Evolutionary conservation across 1,140 invertebrate species (phyloP), one percentile per base, ranked within the genome.

Genomic region (Sitobion miscanthi): DNA sequence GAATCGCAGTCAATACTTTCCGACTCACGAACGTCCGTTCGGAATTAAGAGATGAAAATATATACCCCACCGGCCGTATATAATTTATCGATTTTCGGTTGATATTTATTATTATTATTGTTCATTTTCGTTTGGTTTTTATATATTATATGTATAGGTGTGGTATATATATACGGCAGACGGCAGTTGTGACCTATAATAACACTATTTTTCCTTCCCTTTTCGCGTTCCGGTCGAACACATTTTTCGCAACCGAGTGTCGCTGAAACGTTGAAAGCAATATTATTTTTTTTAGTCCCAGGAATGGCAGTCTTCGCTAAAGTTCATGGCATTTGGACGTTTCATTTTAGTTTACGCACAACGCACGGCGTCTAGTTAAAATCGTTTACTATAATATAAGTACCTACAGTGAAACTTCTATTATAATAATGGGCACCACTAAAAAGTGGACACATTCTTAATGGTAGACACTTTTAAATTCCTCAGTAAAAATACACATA

Each of bases 21-120:
- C 9, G 35, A 89, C 35, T 89, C 88, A 23, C 88, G 62, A 89
- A 25, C 25, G 88, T 89, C 88, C 88, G 21, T 38, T 89, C 23
- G 88, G 88, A 89, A 89, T 89, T 89, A 89, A 89, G 88, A 89
- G 52, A 57, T 38, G 35, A 89, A 89, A 89, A 57, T 6, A 89
- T 54, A 89, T 54, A 21, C 35, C 9, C 21, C 35, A 17, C 25
- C 89, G 54, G 25, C 42, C 88, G 88, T 62, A n/a, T 90, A 62
- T 45, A 90, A 42, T 89, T 69, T 90, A 90, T 90, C 57, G 89
- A 90, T 62, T 90, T 90, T 62, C 25, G 5, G 89, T 62, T 69
- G 89, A 90, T 45, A 69, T 90, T 45, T 69, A 69, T 90, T 69
- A 57, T 69, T 90, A n/a, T 90, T 90, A 42, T 90, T 42, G 4